phyloP scores from a whole-genome alignment of 2,113 vertebrate species.

The Petroica traversi region DNA sequence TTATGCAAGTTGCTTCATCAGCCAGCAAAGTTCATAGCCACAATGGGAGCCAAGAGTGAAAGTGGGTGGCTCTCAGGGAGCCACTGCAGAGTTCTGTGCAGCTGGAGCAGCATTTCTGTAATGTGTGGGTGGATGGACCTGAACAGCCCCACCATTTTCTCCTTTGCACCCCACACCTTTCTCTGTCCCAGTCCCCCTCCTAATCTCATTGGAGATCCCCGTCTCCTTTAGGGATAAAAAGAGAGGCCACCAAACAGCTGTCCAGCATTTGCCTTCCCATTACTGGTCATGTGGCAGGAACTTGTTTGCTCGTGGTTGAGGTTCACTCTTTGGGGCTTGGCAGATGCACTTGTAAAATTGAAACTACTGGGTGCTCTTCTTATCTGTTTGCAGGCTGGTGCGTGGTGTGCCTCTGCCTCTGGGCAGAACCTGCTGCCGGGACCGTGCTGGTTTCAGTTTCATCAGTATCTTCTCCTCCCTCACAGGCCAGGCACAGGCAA shows the following conservation, averaged over 20 bases:
- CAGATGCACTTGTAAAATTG: not conserved
- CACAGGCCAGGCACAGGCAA: not conserved
- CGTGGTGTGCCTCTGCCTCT: not conserved
- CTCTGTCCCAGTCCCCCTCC: not conserved
- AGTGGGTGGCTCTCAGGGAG: not conserved
- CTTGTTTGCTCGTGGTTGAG: not conserved
- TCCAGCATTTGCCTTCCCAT: not conserved
- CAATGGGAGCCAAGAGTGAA: not conserved
- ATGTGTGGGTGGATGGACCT: not conserved
- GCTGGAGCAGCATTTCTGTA: not conserved
- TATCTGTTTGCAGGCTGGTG: not conserved
- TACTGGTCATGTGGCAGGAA: not conserved
- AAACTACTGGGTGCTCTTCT: not conserved
- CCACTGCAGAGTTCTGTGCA: not conserved
- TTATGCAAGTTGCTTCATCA: not conserved
- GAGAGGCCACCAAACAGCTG: not conserved
- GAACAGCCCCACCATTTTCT: not conserved
- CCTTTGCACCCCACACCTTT: not conserved
- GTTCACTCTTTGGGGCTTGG: not conserved
- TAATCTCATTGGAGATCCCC: not conserved
- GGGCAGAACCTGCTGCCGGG: not conserved
- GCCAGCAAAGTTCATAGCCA: not conserved
- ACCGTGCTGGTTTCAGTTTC: constrained; percentile 26
- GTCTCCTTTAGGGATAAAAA: not conserved
- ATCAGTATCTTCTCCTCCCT: not conserved